A percentile compares a stretch with the other conserved stretches of the same genome.
Evolutionary conservation across 2,113 vertebrate genomes (phyloP).

Genomic region (Astatoreochromis straeleni): DNA sequence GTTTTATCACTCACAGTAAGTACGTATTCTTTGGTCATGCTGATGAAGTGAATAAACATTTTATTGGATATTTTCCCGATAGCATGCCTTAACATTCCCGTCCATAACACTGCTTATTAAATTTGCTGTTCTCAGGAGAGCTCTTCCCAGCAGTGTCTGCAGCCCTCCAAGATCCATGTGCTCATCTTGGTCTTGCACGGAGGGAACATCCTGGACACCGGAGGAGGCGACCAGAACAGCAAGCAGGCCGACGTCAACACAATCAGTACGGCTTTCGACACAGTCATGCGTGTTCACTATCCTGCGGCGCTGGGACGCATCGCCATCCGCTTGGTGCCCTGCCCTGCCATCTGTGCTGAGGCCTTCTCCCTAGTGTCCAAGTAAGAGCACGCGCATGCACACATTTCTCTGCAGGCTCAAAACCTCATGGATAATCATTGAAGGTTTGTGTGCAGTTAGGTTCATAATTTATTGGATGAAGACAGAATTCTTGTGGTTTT

Average conservation of each 20-base stretch:
- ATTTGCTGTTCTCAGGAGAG: slow-evolving; percentile 72
- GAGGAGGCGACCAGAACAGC: slow-evolving; percentile 88
- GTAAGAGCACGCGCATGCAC: slow-evolving; percentile 56
- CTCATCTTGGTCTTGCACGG: slow-evolving; percentile 91
- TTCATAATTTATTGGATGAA: background rate
- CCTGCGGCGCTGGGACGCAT: slow-evolving; percentile 88
- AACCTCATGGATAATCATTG: background rate
- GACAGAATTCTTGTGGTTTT: background rate
- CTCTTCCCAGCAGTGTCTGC: slow-evolving; percentile 73
- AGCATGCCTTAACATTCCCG: background rate
- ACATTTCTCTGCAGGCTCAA: background rate
- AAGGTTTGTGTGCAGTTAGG: background rate
- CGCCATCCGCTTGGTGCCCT: slow-evolving; percentile 90
- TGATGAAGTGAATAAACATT: background rate
- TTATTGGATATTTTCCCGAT: background rate
- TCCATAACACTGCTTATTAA: background rate
- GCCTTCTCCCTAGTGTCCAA: slow-evolving; percentile 94
- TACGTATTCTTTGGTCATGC: background rate
- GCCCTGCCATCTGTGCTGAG: slow-evolving; percentile 91
- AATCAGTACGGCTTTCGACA: slow-evolving; percentile 84
- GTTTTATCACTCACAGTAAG: background rate
- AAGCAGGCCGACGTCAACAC: slow-evolving; percentile 97
- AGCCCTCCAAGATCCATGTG: slow-evolving; percentile 87
- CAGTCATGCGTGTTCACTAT: slow-evolving; percentile 94
- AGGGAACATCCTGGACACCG: slow-evolving; percentile 95